Evolutionary conservation across 2,113 vertebrate species (phyloP), one percentile per base, ranked within the genome.

Genomic region (Boleophthalmus pectinirostris): DNA sequence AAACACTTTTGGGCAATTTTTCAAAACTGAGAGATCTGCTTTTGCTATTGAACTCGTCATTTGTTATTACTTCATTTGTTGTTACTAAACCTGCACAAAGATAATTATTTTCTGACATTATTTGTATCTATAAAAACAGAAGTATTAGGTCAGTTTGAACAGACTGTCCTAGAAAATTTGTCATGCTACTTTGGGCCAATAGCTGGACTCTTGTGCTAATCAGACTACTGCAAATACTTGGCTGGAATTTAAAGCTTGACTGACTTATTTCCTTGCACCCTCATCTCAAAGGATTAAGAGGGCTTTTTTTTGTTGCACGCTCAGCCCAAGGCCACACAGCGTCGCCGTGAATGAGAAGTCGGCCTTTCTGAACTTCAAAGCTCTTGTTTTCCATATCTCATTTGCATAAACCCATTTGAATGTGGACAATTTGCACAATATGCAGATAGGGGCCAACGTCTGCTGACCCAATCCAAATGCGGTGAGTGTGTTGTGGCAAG

Each of bases 351-450:
- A 15, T 13, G 12, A 58, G 56, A 12, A 9, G 14, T 25, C 10
- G 29, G 33, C 20, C 15, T 35, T 35, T 15, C 18, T 35, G 9
- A 18, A 43, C 24, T 33, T n/a, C 63, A 38, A 38, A 38, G 20
- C 5, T 2, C 20, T 47, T 66, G 45, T 66, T 46, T 66, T 47
- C n/a, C 38, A 46, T 46, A 66, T 47, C 23, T 3, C 43, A 16
- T 87, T 87, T 88, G 74, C 75, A 82, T 85, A 21, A 66, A 45
- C 35, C 73, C 2, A 79, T 88, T 87, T 88, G 65, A 78, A 85
- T 86, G 1, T n/a, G 14, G 35, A 21, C 24, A 23, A 85, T 82
- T 80, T 88, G 75, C 69, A 80, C 58, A 69, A 56, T 20, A 9
- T 13, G 58, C 14, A 46, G 73, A 68, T 58, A 77, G 70, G 61